Evolutionary conservation across 1,140 invertebrate genomes (phyloP).

Genomic region (Bilobella aurantiaca): DNA sequence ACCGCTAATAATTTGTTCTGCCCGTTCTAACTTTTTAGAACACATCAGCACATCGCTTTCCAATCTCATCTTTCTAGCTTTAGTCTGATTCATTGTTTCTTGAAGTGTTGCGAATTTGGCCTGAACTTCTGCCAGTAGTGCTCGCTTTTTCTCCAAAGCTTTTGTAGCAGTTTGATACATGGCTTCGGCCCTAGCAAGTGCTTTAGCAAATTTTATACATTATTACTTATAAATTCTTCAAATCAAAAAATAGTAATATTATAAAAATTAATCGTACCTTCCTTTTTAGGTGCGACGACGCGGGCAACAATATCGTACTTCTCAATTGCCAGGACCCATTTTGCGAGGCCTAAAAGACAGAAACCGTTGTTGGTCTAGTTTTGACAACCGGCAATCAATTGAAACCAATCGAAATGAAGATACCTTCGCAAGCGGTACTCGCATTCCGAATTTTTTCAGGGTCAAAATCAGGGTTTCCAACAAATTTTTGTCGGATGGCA

Average conservation of each 20-base stretch:
- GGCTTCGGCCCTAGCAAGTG: conserved; percentile 63
- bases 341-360: conserved; percentile 55
- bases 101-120: conserved; percentile 54
- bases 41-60: conserved; percentile 76
- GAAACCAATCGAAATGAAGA: neutral
- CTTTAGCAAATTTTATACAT: no score
- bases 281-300: conserved; percentile 73
- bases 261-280: no score
- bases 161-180: conserved; percentile 57
- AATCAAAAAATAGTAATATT: no score
- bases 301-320: conserved; percentile 88
- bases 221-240: no score
- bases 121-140: conserved; percentile 59
- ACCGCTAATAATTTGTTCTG: conserved; percentile 81
- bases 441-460: conserved; percentile 70
- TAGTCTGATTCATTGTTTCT: conserved; percentile 51
- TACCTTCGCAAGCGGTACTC: conserved; percentile 46
- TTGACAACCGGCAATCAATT: neutral
- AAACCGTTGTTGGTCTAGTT: no score
- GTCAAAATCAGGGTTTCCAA: conserved; percentile 78
- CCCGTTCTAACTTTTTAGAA: conserved; percentile 76
- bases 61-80: conserved; percentile 46
- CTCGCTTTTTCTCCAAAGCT: conserved; percentile 56
- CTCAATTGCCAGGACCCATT: conserved; percentile 84
- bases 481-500: conserved; percentile 66